Evolutionary conservation across 1,140 invertebrate species (phyloP), one percentile per base, ranked within the genome.

Genomic region (Octopus sinensis): DNA sequence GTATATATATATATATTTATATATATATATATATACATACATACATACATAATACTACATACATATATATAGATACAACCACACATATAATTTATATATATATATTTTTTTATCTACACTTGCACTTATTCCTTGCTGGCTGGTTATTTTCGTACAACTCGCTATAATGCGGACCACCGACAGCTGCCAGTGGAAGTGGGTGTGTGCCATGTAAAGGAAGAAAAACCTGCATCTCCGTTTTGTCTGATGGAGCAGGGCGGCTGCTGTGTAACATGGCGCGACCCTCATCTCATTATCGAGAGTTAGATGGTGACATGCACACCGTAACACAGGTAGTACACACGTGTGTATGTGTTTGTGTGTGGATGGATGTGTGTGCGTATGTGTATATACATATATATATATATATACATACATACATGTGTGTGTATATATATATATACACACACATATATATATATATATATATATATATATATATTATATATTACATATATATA

Each of bases 301-400:
- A 77, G 43, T 52, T 77, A 77, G 76, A 77, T 77, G 76, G 76
- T 51, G 76, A 77, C 76, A 77, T 77, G 76, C 76, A 77, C 17
- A 51, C 76, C 30, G 76, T 77, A 52, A 52, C 76, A 53, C 76
- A 77, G 76, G 76, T 77, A 77, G 30, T 43, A 43, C 30, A 43
- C 30, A 43, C 30, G 30, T 68, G 62, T 68, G 12, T 68, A 13
- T 12, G 62, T 68, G 12, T 12, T n/a, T 68, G 62, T 13, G 12
- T 12, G 12, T 68, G 62, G 1, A 68, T 68, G 12, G n/a, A 3
- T 68, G 62, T 68, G 12, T 68, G 62, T 68, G 62, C 3, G 62
- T 12, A 2, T 12, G 12, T 68, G 12, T 68, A n/a, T 68, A 13
- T 12, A 12, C 62, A 12, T 12, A 13, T n/a, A 68, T 68, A 13